Evolutionary conservation across 2,113 vertebrate species (phyloP).

Genomic region (Xiphorhynchus elegans): DNA sequence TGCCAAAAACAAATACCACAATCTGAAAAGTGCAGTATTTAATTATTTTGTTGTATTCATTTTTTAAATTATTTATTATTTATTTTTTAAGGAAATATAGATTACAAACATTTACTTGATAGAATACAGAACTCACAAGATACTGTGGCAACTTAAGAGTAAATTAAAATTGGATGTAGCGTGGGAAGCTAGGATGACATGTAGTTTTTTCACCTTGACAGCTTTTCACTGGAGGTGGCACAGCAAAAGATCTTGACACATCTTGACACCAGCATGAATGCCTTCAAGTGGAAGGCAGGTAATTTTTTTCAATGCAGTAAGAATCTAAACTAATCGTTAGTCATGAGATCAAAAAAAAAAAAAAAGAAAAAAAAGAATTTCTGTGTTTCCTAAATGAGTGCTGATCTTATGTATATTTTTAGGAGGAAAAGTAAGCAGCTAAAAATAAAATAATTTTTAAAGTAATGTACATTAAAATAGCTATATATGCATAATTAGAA

Average conservation of each 20-base stretch:
- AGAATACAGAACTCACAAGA: background rate
- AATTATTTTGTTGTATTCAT: background rate
- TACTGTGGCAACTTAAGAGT: constrained; percentile 6
- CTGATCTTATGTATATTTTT: background rate
- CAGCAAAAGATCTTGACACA: constrained; percentile 41
- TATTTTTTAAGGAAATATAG: background rate
- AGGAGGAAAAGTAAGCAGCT: background rate
- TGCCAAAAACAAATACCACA: background rate
- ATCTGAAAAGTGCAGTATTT: background rate
- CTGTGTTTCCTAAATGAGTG: background rate
- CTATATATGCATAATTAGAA: background rate
- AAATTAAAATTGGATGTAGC: constrained; percentile 6
- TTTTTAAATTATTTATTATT: background rate
- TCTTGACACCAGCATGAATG: constrained; percentile 26
- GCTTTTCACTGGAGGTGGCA: constrained; percentile 45
- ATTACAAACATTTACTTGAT: background rate
- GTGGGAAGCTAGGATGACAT: constrained; percentile 50
- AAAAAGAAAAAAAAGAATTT: background rate
- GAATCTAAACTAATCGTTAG: background rate
- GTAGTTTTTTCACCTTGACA: constrained; percentile 49
- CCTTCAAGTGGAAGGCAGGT: constrained; percentile 38
- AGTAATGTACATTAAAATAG: background rate
- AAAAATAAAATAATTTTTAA: background rate
- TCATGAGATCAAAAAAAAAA: background rate
- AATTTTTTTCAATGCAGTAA: constrained; percentile 38